Evolutionary conservation across 2,113 vertebrate species (phyloP).

Genomic region (Potamarius usumacintae): DNA sequence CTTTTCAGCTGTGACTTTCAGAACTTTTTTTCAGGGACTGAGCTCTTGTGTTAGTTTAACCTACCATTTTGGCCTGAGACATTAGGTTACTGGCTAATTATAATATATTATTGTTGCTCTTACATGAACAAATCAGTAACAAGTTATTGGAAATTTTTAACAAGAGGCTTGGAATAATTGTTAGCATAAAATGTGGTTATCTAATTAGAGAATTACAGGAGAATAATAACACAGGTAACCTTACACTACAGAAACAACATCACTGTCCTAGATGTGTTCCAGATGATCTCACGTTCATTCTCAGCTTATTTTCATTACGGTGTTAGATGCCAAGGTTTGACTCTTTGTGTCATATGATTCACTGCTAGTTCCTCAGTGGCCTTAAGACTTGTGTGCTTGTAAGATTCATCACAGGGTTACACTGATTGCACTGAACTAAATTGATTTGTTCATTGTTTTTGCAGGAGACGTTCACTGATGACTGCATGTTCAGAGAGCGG

Average conservation of each 20-base stretch:
- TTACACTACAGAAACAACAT: constrained; percentile 50
- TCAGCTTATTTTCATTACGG: constrained; percentile 28
- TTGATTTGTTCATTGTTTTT: constrained; percentile 31
- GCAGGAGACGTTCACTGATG: constrained; percentile 84
- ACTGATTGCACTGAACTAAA: constrained; percentile 19
- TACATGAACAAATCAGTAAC: neutral
- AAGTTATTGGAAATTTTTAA: constrained; percentile 1
- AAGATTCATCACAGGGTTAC: neutral
- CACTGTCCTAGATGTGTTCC: constrained; percentile 52
- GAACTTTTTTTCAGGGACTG: neutral
- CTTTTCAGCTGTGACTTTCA: neutral
- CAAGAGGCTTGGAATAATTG: neutral
- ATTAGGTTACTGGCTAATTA: neutral
- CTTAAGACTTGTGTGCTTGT: constrained; percentile 15
- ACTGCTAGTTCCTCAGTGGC: neutral
- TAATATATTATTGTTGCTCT: neutral
- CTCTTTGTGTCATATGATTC: constrained; percentile 37
- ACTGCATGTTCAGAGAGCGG: constrained; percentile 93
- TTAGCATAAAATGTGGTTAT: constrained; percentile 44
- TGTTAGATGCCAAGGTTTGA: constrained; percentile 37
- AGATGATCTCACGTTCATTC: constrained; percentile 45
- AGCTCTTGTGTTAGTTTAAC: neutral
- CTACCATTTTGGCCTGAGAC: neutral
- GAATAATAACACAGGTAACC: constrained; percentile 51
- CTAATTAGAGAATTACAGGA: constrained; percentile 45